Conservation (phyloP, 1,140 invertebrate species). For the Calosoma granatense region DNA sequence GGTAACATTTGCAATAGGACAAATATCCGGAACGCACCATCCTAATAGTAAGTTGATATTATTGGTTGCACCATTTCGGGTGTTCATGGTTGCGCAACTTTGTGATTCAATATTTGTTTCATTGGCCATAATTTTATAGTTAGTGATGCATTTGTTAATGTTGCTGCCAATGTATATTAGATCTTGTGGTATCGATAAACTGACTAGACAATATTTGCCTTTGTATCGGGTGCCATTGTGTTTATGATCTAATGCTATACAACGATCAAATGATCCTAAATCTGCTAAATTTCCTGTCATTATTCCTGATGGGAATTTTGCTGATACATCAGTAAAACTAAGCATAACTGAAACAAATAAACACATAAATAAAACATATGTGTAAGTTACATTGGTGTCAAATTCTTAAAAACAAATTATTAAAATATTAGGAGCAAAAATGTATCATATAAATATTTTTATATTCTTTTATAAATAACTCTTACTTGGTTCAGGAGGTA, state of each 20-base stretch:
- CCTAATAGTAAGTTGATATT: background rate
- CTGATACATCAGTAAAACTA: background rate
- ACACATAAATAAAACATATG: too few species aligned
- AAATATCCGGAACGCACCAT: background rate
- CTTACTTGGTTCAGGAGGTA: too few species aligned
- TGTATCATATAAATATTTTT: background rate
- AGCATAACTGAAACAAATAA: too few species aligned
- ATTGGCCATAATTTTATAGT: background rate
- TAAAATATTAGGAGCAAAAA: background rate
- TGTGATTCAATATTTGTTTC: too few species aligned
- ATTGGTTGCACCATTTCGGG: too few species aligned
- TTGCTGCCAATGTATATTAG: background rate
- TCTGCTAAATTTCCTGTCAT: background rate
- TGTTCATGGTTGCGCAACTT: too few species aligned
- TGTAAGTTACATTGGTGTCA: too few species aligned
- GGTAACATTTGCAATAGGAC: too few species aligned
- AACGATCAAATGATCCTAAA: conserved; percentile 3
- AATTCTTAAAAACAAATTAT: background rate
- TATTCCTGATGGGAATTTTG: background rate
- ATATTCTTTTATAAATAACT: background rate
- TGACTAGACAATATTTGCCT: conserved; percentile 2
- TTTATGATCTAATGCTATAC: background rate
- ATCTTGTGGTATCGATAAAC: background rate
- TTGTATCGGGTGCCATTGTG: background rate
- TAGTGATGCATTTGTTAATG: background rate